Evolutionary conservation across 2,113 vertebrate genomes (phyloP).

Genomic region (Sterrhoptilus dennistouni): DNA sequence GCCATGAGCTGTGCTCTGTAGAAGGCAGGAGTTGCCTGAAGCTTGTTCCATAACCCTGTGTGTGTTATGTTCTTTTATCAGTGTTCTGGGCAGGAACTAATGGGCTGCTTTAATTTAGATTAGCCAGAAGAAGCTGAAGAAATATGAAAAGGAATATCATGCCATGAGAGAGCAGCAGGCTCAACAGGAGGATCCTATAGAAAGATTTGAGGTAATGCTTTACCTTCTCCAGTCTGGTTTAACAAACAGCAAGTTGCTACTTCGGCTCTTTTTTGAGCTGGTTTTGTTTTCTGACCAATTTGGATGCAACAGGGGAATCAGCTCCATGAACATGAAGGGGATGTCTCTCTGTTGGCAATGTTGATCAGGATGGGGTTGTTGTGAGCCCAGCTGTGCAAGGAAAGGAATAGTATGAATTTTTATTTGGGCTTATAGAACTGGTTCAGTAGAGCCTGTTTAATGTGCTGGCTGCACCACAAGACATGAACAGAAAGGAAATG

Average conservation of each 20-base stretch:
- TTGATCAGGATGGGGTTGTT: background rate
- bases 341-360: fast-evolving
- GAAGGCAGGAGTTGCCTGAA: background rate
- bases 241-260: background rate
- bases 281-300: background rate
- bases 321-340: background rate
- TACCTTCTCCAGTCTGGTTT: background rate
- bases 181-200: constrained; percentile 95
- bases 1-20: background rate
- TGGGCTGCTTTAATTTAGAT: constrained; percentile 80
- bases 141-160: constrained; percentile 96
- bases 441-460: background rate
- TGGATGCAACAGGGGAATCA: background rate
- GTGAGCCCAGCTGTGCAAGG: background rate
- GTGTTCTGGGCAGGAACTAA: constrained; percentile 32
- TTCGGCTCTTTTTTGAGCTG: background rate
- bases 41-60: background rate
- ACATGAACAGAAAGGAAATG: background rate
- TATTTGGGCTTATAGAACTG: background rate
- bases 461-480: background rate
- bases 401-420: background rate
- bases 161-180: constrained; percentile 95
- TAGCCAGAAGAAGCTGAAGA: constrained; percentile 98
- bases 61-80: background rate
- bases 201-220: constrained; percentile 89